Base-by-base conservation (phyloP, 2,113 vertebrate genomes). In the Oryzias woworae region DNA sequence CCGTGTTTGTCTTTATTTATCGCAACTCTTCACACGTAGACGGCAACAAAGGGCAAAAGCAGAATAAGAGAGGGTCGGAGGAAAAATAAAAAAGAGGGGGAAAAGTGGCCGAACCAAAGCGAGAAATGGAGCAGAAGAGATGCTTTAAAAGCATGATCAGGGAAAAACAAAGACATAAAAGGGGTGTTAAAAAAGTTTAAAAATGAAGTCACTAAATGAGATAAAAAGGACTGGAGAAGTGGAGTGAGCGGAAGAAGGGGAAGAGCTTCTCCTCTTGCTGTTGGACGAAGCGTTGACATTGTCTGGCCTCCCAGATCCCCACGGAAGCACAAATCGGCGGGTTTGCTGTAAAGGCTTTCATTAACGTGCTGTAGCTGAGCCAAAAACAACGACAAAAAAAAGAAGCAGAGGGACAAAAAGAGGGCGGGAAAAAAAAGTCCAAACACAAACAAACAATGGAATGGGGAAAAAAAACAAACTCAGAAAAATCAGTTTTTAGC, bases 1-100 rank as follows among this genome's bases (percentile, higher is more conserved):
- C 76, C 26, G 43, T 54, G 77, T 85, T 83, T 80, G 71, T 84
- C 73, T 82, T 84, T 83, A 85, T 90, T 92, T 89, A 91, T 92
- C 88, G 58, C 76, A 50, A 72, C 75, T 73, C 81, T 82, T 91
- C 85, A 89, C 85, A 84, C 88, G 68, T 41, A 75, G 64, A 77
- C 2, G 62, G 56, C 79, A 74, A 87, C 82, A 85, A 64, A 64
- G 18, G 24, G 62, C 18, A 31, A 85, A 86, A 61, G 69, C 66
- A 75, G 75, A 83, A 77, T 24, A 36, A 54, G 61, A 85, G 73
- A 53, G 54, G 18, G 70, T 14, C 24, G 53, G 74, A 53, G 62
- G 69, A 71, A 74, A 14, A n/a, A 69, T 66, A 65, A 66, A 64
- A 65, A 66, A 64, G 50, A 54, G 60, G 46, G 60, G 57, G 57